Evolutionary conservation across 2,113 vertebrate genomes (phyloP).

Genomic region (Anhinga rufa): DNA sequence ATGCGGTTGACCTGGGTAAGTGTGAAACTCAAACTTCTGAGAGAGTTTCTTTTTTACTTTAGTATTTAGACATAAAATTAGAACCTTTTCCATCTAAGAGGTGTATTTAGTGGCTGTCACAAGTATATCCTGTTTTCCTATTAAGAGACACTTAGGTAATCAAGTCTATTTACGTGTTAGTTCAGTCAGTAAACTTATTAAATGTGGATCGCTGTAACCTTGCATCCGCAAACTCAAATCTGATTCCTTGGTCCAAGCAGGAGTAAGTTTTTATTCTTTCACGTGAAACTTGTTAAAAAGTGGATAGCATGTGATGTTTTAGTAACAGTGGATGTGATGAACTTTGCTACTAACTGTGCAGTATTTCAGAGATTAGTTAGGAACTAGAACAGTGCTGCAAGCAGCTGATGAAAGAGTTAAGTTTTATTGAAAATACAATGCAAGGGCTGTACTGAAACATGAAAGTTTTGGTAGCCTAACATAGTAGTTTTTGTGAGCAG

Average conservation of each 20-base stretch:
- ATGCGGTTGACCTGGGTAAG: constrained; percentile 91
- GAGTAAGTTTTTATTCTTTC: not conserved
- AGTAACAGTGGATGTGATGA: not conserved
- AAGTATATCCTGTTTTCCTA: not conserved
- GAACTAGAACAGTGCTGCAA: not conserved
- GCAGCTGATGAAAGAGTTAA: not conserved
- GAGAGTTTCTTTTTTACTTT: not conserved
- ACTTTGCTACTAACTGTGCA: not conserved
- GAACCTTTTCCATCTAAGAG: not conserved
- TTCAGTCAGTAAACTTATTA: not conserved
- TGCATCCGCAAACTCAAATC: not conserved
- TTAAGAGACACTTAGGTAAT: not conserved
- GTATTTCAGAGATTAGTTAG: not conserved
- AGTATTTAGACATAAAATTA: not conserved
- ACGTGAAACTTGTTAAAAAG: not conserved
- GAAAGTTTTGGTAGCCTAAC: not conserved
- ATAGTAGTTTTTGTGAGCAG: not conserved
- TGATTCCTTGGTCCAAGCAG: not conserved
- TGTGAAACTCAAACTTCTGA: not conserved
- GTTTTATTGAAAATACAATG: not conserved
- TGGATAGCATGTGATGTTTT: not conserved
- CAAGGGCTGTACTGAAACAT: not conserved
- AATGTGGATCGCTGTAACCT: not conserved
- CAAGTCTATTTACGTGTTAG: not conserved
- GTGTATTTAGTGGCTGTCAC: not conserved